Conservation (phyloP, 2,113 vertebrate species). For the Xenus cinereus region DNA sequence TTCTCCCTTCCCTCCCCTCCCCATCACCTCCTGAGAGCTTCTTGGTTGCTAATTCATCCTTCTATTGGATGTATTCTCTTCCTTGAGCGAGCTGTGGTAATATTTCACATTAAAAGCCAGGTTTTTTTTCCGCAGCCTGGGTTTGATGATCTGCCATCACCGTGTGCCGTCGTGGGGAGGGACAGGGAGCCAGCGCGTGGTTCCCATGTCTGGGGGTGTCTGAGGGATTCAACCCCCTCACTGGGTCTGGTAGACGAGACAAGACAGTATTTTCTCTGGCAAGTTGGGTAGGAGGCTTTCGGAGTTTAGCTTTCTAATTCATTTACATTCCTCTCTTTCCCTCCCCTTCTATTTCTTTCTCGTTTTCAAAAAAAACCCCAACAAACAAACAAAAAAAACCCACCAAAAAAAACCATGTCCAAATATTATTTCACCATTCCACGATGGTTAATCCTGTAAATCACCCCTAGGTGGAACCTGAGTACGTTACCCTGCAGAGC, state of each 20-base stretch:
- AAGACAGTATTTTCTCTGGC: not conserved
- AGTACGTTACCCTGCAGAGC: not conserved
- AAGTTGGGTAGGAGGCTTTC: not conserved
- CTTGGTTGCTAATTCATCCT: not conserved
- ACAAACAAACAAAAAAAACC: not conserved
- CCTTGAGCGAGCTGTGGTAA: accelerated
- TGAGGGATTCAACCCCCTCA: not conserved
- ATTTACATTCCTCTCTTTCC: not conserved
- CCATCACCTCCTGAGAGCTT: accelerated
- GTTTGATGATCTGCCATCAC: not conserved
- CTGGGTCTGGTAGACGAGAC: not conserved
- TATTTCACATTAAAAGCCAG: not conserved
- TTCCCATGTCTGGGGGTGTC: not conserved
- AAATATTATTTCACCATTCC: not conserved
- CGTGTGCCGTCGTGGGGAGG: accelerated
- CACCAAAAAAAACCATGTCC: not conserved
- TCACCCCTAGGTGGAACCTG: not conserved
- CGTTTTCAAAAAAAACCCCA: not conserved
- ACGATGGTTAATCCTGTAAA: not conserved
- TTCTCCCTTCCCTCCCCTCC: not conserved
- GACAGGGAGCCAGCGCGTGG: accelerated
- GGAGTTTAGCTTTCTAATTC: not conserved
- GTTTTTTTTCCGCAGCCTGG: not conserved
- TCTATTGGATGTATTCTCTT: not conserved
- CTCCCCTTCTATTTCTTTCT: not conserved